Conservation (phyloP, 2,888 invertebrate species). For the Cataglyphis altisquamis region DNA sequence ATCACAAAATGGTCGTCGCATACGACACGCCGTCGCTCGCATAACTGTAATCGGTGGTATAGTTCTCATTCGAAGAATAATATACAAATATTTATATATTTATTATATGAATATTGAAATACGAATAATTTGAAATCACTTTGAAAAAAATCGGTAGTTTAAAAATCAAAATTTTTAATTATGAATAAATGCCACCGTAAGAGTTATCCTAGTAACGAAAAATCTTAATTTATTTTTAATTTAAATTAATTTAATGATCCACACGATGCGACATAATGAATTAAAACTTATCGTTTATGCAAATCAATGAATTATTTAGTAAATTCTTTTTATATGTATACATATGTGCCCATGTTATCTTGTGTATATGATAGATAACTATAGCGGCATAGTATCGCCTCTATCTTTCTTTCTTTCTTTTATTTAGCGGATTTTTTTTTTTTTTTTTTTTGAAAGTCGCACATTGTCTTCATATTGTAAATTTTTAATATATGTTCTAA, state of each 20-base stretch:
- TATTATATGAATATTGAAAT: background rate
- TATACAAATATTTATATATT: background rate
- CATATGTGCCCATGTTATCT: background rate
- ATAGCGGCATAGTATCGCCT: slow-evolving; percentile 42
- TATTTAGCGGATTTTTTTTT: slow-evolving; percentile 4
- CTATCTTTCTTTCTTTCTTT: slow-evolving; percentile 37
- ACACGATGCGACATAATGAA: background rate
- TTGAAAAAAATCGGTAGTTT: background rate
- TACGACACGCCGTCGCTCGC: too few species aligned
- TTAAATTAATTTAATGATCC: slow-evolving; percentile 5
- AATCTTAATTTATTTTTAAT: background rate
- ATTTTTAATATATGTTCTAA: background rate
- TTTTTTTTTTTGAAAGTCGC: slow-evolving; percentile 1
- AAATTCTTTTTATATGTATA: background rate
- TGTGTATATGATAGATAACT: background rate
- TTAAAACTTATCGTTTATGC: background rate
- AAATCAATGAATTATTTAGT: background rate
- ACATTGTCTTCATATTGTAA: background rate
- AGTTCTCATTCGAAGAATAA: background rate
- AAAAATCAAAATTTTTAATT: background rate
- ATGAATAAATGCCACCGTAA: background rate
- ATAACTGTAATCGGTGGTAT: slow-evolving; percentile 17
- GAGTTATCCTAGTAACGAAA: slow-evolving; percentile 19
- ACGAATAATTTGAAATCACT: background rate
- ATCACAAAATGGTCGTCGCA: too few species aligned